Conservation (phyloP, 2,888 invertebrate genomes). For the Alsophila aescularia region DNA sequence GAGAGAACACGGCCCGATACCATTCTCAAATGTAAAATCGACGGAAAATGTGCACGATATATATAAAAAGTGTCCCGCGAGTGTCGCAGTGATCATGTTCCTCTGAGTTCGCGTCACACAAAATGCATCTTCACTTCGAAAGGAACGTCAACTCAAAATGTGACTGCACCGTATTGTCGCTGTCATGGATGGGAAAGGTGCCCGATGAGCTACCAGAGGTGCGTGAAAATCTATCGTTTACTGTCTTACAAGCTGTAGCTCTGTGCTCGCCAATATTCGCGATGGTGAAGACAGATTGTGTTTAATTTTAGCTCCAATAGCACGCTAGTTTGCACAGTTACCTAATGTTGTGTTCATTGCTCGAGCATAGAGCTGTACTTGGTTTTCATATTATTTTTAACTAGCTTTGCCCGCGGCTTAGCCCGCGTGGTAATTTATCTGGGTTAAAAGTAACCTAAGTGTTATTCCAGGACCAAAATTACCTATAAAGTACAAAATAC, state of each 20-base stretch:
- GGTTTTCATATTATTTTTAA: background rate
- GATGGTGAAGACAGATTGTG: constrained; percentile 17
- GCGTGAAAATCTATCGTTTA: constrained; percentile 55
- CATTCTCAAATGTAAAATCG: constrained; percentile 42
- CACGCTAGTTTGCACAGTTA: constrained; percentile 26
- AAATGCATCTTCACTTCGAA: constrained; percentile 98
- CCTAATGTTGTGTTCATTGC: constrained; percentile 18
- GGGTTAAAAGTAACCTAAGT: too few relatives aligned
- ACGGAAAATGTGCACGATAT: constrained; percentile 52
- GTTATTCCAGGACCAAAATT: too few relatives aligned
- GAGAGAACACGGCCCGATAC: constrained; percentile 49
- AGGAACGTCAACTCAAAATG: constrained; percentile 96
- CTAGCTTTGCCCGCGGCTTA: too few relatives aligned
- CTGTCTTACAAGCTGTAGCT: constrained; percentile 3
- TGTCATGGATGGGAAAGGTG: constrained; percentile 99
- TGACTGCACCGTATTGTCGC: constrained; percentile 96
- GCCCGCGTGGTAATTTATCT: too few relatives aligned
- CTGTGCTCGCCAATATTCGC: constrained; percentile 21
- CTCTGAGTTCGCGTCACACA: constrained; percentile 44
- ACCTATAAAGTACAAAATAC: too few relatives aligned
- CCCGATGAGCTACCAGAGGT: constrained; percentile 98
- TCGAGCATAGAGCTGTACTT: background rate
- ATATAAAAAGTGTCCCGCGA: constrained; percentile 26
- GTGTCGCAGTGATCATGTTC: constrained; percentile 46
- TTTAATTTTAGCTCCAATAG: constrained; percentile 31